These are phyloP conservation scores for Hestina assimilis DNA, from an alignment of 1,140 invertebrate species.

Conservation along the genomic window DNA sequence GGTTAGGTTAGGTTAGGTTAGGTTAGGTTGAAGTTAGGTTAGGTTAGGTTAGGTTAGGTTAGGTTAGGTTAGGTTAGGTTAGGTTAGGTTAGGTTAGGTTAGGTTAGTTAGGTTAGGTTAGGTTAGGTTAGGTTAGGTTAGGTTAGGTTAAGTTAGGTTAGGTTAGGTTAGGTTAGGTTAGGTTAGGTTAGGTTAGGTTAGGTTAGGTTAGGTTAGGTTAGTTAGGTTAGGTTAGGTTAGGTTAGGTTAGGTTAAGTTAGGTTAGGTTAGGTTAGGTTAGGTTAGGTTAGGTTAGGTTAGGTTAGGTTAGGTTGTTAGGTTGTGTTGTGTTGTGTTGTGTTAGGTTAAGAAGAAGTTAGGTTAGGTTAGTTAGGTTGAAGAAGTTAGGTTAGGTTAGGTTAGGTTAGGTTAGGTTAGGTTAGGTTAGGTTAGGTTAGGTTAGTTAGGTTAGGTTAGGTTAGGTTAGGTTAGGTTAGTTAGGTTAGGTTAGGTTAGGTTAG, in stretches of 20 bases:
- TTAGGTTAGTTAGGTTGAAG: no score
- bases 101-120: constrained; percentile 10
- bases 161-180: constrained; percentile 15
- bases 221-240: constrained; percentile 6
- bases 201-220: constrained; percentile 4
- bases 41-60: constrained; percentile 15
- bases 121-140: constrained; percentile 15
- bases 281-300: constrained; percentile 3
- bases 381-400: no score
- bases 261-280: constrained; percentile 9
- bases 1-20: constrained; percentile 14
- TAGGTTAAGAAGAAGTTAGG: no score
- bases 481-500: constrained; percentile 9
- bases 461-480: constrained; percentile 2
- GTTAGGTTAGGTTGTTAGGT: no score
- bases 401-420: constrained; percentile 8
- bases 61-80: constrained; percentile 15
- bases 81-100: constrained; percentile 13
- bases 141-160: constrained; percentile 15
- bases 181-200: constrained; percentile 12
- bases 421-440: constrained; percentile 9
- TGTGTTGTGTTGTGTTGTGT: no score
- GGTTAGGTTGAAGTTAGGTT: no score
- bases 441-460: no score
- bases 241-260: constrained; percentile 7